Evolutionary conservation across 2,113 vertebrate species (phyloP).

Genomic region (Platanista minor): DNA sequence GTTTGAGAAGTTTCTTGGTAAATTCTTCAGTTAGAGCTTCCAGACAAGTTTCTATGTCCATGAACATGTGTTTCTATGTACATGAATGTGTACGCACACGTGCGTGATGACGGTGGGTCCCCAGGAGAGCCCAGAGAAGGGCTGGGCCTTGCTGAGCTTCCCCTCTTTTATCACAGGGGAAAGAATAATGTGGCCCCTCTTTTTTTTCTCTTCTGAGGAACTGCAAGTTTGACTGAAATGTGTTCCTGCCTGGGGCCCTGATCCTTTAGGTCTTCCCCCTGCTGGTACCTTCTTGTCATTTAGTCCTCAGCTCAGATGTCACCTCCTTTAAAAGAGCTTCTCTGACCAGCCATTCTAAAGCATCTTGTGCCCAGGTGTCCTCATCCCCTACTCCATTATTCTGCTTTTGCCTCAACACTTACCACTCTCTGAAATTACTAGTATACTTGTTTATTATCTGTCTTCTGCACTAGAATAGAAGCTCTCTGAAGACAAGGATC

Average conservation of each 20-base stretch:
- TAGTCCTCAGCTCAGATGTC: not conserved
- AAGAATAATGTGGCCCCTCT: not conserved
- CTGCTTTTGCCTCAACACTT: not conserved
- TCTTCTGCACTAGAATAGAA: not conserved
- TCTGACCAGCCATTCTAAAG: not conserved
- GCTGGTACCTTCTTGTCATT: not conserved
- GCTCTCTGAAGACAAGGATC: not conserved
- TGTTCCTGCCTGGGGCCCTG: not conserved
- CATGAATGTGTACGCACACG: too few relatives aligned
- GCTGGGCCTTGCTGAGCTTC: not conserved
- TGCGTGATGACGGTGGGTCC: not conserved
- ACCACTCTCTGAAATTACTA: not conserved
- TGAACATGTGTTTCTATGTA: too few relatives aligned
- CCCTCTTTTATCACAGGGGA: not conserved
- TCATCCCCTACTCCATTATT: not conserved
- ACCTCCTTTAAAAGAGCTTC: not conserved
- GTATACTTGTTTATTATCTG: not conserved
- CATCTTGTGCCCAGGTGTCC: not conserved
- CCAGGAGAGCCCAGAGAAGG: not conserved
- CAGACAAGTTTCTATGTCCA: not conserved
- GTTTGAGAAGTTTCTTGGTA: not conserved
- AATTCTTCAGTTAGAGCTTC: not conserved
- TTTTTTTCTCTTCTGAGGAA: not conserved
- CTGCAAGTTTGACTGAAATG: not conserved
- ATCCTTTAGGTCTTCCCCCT: not conserved